These are phyloP conservation scores for Cladorhizidae sp. DNA, from an alignment of 37 sponge, comb jelly and placozoan species.

Conservation along the genomic window DNA sequence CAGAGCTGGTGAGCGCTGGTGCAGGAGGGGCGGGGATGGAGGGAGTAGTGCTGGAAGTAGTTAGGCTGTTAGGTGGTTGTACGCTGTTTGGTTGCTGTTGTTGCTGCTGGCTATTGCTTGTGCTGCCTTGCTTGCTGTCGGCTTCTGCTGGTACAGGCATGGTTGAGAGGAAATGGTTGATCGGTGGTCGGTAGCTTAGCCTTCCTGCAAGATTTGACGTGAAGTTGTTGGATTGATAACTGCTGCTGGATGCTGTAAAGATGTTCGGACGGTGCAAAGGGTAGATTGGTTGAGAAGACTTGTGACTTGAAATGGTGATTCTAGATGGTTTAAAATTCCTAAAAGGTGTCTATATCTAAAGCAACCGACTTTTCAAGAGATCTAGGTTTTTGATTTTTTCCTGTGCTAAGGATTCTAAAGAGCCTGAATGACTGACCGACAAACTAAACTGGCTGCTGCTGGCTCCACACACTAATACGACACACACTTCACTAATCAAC, in stretches of 20 bases:
- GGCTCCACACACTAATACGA: slow-evolving; percentile 4
- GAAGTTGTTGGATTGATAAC: too few relatives aligned
- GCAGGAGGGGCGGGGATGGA: not conserved
- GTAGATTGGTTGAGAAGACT: too few relatives aligned
- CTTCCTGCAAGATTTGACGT: not conserved
- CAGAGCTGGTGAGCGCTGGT: slow-evolving; percentile 8
- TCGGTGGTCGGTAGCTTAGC: not conserved
- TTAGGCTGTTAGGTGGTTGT: not conserved
- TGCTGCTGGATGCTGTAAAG: too few relatives aligned
- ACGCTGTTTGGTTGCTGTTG: not conserved
- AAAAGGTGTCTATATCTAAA: too few relatives aligned
- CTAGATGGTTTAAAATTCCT: too few relatives aligned
- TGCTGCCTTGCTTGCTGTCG: not conserved
- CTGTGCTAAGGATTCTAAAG: too few relatives aligned
- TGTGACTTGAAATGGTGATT: too few relatives aligned
- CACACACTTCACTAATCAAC: slow-evolving; percentile 1
- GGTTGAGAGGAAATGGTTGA: not conserved
- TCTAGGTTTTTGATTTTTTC: too few relatives aligned
- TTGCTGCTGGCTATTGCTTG: not conserved
- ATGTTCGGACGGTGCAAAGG: too few relatives aligned
- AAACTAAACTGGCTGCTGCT: slow-evolving; percentile 8
- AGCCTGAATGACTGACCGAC: too few relatives aligned
- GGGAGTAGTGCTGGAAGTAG: not conserved
- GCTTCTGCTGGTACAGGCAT: slow-evolving; percentile 32
- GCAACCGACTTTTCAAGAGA: too few relatives aligned